A percentile compares a stretch with the other conserved stretches of the same genome.
Evolutionary conservation across 2,113 vertebrate genomes (phyloP).

Genomic region (Nyctibius bracteatus): DNA sequence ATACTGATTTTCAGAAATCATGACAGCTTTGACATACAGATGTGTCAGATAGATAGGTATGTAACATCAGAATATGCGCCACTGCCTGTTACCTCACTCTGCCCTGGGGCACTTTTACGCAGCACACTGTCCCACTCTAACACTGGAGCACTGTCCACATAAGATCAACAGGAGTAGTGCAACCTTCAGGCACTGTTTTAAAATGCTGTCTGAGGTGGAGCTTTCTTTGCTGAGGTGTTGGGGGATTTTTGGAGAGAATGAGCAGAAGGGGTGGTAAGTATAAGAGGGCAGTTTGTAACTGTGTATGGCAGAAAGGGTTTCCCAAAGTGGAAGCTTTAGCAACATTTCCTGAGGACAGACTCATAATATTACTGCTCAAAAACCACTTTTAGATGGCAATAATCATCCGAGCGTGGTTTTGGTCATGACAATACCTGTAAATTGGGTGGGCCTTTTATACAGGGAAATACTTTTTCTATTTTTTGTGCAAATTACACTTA

Average conservation of each 20-base stretch:
- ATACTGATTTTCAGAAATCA: conserved; percentile 1
- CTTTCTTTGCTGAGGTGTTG: neutral
- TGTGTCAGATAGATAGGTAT: neutral
- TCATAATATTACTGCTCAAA: neutral
- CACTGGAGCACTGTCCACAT: neutral
- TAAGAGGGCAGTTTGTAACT: neutral
- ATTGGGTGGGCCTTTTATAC: neutral
- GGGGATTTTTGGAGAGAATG: neutral
- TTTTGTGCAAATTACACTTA: neutral
- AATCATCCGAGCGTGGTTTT: neutral
- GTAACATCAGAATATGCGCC: neutral
- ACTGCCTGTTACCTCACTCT: neutral
- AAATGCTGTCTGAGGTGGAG: neutral
- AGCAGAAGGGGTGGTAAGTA: neutral
- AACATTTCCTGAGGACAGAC: neutral
- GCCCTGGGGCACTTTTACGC: neutral
- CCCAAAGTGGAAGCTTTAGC: neutral
- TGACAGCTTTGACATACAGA: neutral
- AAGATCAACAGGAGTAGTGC: neutral
- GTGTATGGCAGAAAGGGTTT: neutral
- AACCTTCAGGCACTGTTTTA: neutral
- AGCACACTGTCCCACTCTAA: neutral
- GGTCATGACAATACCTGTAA: neutral
- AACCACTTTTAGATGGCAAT: neutral
- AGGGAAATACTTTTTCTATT: neutral